Evolutionary conservation across 2,797 vertebrate genomes (phyloP).

Genomic region (Lagocephalus sceleratus): DNA sequence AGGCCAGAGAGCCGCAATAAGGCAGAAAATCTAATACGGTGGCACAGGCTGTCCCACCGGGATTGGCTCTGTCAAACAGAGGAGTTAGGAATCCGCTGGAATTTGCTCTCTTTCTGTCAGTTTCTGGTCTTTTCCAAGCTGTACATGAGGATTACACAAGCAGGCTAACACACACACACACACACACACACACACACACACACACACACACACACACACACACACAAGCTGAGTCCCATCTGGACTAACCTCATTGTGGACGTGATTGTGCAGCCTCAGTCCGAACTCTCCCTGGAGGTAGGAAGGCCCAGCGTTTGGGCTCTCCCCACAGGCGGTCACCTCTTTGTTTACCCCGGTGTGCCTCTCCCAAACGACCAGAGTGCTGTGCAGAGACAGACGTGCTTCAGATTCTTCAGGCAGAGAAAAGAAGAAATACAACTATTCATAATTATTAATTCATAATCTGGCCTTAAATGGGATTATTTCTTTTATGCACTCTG

Average conservation of each 20-base stretch:
- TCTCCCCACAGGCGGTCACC: conserved; percentile 22
- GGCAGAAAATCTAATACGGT: conserved; percentile 70
- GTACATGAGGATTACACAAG: conserved; percentile 13
- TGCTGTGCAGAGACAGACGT: conserved; percentile 27
- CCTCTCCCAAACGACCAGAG: conserved; percentile 14
- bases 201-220: conserved; percentile 26
- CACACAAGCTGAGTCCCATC: conserved; percentile 48
- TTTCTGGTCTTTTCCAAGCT: conserved; percentile 10
- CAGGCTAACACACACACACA: conserved; percentile 12
- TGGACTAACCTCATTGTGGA: conserved; percentile 64
- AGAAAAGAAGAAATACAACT: conserved; percentile 33
- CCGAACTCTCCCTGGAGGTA: conserved; percentile 55
- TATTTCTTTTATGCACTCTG: no score
- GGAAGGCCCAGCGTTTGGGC: conserved; percentile 63
- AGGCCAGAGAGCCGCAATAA: conserved; percentile 67
- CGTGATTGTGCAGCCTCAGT: conserved; percentile 63
- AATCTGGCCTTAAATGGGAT: no score
- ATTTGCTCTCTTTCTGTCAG: conserved; percentile 6
- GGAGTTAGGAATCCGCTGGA: conserved; percentile 17
- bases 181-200: conserved; percentile 39
- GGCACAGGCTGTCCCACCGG: conserved; percentile 55
- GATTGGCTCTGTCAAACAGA: conserved; percentile 41
- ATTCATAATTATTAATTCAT: no score
- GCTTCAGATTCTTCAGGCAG: conserved; percentile 41
- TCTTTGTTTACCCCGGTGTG: conserved; percentile 15